Percentiles rank a stretch among this genome's conserved stretches.
Evolutionary conservation across 64 coral and sea anemone genomes (phyloP).

Genomic region (Dendrophyllia cribrosa): DNA sequence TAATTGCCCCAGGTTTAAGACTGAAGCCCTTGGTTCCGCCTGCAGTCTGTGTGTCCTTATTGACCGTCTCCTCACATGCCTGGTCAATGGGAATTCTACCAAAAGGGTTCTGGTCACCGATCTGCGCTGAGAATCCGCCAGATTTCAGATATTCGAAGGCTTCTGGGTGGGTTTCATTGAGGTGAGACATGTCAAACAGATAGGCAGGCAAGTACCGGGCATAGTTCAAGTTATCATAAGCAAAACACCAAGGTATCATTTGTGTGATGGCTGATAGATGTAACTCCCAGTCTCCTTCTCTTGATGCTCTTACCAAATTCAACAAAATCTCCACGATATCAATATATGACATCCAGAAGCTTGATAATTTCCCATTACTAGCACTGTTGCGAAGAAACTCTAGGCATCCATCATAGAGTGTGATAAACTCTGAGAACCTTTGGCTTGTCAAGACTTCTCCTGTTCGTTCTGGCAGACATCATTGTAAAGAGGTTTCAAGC

Average conservation of each 20-base stretch:
- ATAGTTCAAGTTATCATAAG: slow-evolving; percentile 74
- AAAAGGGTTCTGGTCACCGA: slow-evolving; percentile 57
- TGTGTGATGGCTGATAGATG: slow-evolving; percentile 57
- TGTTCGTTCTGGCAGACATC: slow-evolving; percentile 27
- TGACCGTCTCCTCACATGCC: slow-evolving; percentile 71
- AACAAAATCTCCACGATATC: slow-evolving; percentile 72
- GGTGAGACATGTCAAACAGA: slow-evolving; percentile 23
- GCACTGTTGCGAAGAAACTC: slow-evolving; percentile 3
- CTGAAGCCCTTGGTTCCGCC: slow-evolving; percentile 69
- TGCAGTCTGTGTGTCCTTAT: slow-evolving; percentile 70
- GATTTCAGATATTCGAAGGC: slow-evolving; percentile 37
- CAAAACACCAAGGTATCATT: slow-evolving; percentile 79
- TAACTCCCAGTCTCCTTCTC: slow-evolving; percentile 68
- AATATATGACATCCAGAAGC: slow-evolving; percentile 67
- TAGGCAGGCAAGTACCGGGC: slow-evolving; percentile 62
- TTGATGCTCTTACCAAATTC: slow-evolving; percentile 31
- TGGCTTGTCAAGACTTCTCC: neutral
- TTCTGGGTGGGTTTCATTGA: slow-evolving; percentile 39
- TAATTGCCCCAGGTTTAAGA: slow-evolving; percentile 58
- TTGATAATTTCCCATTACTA: slow-evolving; percentile 55
- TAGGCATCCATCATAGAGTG: neutral
- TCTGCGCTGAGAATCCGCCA: slow-evolving; percentile 77
- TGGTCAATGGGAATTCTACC: slow-evolving; percentile 57
- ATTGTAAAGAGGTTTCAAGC: neutral
- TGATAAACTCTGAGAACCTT: neutral